phyloP scores from a whole-genome alignment of 2,888 invertebrate genomes.

The Odiellus spinosus region DNA sequence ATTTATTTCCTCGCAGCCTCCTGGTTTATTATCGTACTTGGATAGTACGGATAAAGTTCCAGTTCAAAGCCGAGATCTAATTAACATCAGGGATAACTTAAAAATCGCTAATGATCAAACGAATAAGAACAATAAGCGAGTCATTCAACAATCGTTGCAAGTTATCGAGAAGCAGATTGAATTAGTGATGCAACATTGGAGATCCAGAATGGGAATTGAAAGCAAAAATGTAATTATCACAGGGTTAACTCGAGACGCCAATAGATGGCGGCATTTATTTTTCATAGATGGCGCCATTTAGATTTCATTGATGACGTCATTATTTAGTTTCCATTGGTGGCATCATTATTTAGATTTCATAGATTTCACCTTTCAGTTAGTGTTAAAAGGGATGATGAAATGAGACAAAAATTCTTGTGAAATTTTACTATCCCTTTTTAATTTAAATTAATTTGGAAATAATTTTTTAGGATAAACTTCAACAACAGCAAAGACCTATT shows the following conservation, averaged over 20 bases:
- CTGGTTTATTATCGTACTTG: slow-evolving; percentile 72
- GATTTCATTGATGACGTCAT: too few relatives aligned
- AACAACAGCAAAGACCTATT: slow-evolving; percentile 55
- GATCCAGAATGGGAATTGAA: slow-evolving; percentile 40
- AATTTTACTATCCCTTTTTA: background rate
- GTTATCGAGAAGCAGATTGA: slow-evolving; percentile 31
- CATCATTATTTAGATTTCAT: background rate
- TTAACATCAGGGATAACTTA: slow-evolving; percentile 65
- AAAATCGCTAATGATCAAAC: slow-evolving; percentile 49
- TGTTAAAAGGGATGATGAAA: background rate
- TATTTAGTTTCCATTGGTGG: too few relatives aligned
- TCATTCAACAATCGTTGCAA: slow-evolving; percentile 17
- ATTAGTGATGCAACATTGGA: slow-evolving; percentile 56
- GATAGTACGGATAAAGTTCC: slow-evolving; percentile 76
- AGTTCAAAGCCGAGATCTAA: slow-evolving; percentile 36
- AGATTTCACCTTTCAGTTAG: background rate
- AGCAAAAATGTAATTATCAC: background rate
- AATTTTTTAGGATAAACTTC: slow-evolving; percentile 34
- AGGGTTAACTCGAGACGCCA: too few relatives aligned
- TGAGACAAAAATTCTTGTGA: background rate
- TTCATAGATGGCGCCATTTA: too few relatives aligned
- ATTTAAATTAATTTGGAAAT: too few relatives aligned
- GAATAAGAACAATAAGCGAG: slow-evolving; percentile 7
- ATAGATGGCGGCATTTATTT: too few relatives aligned
- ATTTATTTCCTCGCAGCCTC: slow-evolving; percentile 49